These are phyloP conservation scores for Apamea anceps DNA, from an alignment of 2,888 invertebrate genomes.

Conservation along the genomic window DNA sequence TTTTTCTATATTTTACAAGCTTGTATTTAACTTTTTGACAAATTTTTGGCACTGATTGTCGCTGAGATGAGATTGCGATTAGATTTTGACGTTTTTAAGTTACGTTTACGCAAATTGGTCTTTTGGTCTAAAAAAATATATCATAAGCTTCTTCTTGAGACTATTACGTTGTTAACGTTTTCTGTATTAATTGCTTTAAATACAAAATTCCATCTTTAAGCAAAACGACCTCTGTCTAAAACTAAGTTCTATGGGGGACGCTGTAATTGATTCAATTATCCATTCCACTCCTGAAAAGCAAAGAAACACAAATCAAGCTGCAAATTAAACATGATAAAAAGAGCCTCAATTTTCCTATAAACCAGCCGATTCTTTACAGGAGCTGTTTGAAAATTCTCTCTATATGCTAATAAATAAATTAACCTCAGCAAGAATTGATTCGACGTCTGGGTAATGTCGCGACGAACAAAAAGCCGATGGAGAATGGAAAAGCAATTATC, in stretches of 20 bases:
- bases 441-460: constrained; percentile 78
- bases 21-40: no score
- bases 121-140: neutral
- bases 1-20: no score
- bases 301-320: constrained; percentile 40
- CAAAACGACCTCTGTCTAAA: neutral
- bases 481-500: constrained; percentile 82
- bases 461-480: constrained; percentile 73
- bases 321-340: constrained; percentile 60
- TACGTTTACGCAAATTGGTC: no score
- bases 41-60: no score
- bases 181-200: no score
- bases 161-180: neutral
- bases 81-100: no score
- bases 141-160: neutral
- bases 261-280: constrained; percentile 38
- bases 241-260: neutral
- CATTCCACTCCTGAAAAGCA: constrained; percentile 14
- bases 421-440: constrained; percentile 80
- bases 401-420: constrained; percentile 87
- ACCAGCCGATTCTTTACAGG: constrained; percentile 61
- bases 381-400: constrained; percentile 76
- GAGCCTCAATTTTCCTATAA: constrained; percentile 60
- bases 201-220: neutral
- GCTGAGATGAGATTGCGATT: no score